Base-by-base conservation (phyloP, 92 coral and sea anemone species). In the Plumapathes pennacea region DNA sequence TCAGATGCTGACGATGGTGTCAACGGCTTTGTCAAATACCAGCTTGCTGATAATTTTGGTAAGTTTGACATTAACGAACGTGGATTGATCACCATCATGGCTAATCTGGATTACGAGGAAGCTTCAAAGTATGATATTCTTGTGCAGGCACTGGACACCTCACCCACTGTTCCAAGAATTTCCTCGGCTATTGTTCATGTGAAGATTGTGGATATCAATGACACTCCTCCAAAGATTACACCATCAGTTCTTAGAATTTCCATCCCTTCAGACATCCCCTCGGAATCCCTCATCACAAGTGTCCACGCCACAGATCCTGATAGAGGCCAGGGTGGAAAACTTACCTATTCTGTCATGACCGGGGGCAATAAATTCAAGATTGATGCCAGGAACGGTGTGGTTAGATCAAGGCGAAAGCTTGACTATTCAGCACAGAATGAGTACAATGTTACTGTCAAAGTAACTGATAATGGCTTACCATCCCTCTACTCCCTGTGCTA, bases 231-330 rank as follows among this genome's bases (percentile, higher is more conserved):
- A 1, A 19, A 41, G 1, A 53, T 88, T 39, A 66, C 65, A 22
- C 92, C 91, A 25, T 54, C 32, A 6, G 67, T 23, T 4, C 60
- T 72, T 37, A 76, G 77, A 65, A 79, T 84, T 0, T 74, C 88
- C 26, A 60, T 92, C 12, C 88, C 90, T 25, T 88, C 80, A 38
- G 94, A 89, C 57, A 54, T 88, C 11, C 89, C 96, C 0, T 23
- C 30, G 4, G 84, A 81, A 45, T 72, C 82, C 19, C 74, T 85
- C 29, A 76, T 92, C n/a, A 86, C 98, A 15, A 67, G 78, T 48
- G 67, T 92, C 13, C 61, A 64, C 24, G 96, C 94, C n/a, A 49
- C 53, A 50, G 98, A 92, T 54, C 84, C 67, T 8, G 98, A 92
- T 53, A 65, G 94, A 44, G 96, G 98, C 0, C 43, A 14, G 20